Evolutionary conservation across 2,888 invertebrate species (phyloP).

Genomic region (Drosophila anomelani): DNA sequence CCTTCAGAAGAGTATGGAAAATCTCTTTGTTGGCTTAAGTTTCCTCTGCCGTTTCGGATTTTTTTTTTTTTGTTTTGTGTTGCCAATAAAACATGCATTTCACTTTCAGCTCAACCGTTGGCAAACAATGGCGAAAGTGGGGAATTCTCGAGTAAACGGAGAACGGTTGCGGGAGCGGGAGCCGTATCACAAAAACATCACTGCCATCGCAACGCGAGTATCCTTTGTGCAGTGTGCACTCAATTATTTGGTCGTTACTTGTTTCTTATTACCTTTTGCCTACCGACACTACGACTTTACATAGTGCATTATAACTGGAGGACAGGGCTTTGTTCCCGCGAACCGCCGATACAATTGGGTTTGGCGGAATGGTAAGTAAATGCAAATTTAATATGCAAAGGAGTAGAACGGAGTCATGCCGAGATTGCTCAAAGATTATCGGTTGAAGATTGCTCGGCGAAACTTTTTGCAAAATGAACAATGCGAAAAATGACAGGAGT

Average conservation of each 20-base stretch:
- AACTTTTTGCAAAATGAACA: constrained; percentile 18
- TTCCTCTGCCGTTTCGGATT: constrained; percentile 19
- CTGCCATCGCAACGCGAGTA: constrained; percentile 25
- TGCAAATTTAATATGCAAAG: constrained; percentile 59
- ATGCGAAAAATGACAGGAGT: not conserved
- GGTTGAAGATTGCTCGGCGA: constrained; percentile 3
- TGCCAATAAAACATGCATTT: constrained; percentile 62
- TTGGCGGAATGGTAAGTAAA: constrained; percentile 55
- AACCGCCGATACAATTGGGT: constrained; percentile 52
- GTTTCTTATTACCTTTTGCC: constrained; percentile 53
- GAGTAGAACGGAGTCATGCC: constrained; percentile 2
- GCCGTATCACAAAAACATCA: constrained; percentile 35
- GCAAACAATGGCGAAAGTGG: constrained; percentile 25
- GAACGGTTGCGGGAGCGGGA: not conserved
- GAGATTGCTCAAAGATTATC: constrained; percentile 19
- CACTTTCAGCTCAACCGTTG: constrained; percentile 32
- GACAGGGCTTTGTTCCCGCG: constrained; percentile 45
- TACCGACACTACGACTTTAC: constrained; percentile 19
- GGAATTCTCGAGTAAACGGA: not conserved
- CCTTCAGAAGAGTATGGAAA: constrained; percentile 9
- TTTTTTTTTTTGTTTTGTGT: constrained; percentile 12
- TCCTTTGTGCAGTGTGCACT: constrained; percentile 59
- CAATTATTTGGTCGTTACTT: constrained; percentile 69
- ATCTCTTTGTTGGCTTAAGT: constrained; percentile 28
- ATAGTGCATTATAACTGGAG: constrained; percentile 41